Evolutionary conservation across 2,113 vertebrate genomes (phyloP), one percentile per base, ranked within the genome.

Genomic region (Callocephalon fimbriatum): DNA sequence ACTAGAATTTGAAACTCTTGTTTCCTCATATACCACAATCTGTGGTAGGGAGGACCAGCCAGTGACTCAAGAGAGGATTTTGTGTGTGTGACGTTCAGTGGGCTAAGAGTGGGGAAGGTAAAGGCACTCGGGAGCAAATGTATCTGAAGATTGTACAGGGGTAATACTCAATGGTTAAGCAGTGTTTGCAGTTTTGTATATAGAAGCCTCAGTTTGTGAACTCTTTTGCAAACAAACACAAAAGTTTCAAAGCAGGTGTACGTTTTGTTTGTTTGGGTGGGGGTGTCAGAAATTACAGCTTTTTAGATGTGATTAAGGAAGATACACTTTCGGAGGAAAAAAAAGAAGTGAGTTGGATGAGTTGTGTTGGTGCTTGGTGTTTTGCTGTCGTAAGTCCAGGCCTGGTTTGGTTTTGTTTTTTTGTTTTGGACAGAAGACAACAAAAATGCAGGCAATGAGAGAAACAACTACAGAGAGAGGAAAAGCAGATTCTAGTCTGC

Each of bases 131-230:
- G 26, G 21, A 61, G 21, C 31, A 88, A 81, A 93, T 3, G 20
- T 16, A 75, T 26, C n/a, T 78, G 51, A 63, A 65, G 16, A 3
- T 31, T 80, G n/a, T 19, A 56, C 18, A 56, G 9, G 48, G 32
- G 45, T 0, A 0, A 23, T 18, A 38, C 18, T 77, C 15, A 37
- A 3, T 21, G 21, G 25, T 40, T 65, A 82, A 75, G n/a, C 6
- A 22, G 35, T 25, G 19, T 22, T 82, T 90, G 27, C 35, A 51
- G 58, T 29, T 61, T 47, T 67, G 29, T 16, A 10, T 18, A 32
- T 0, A 90, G 84, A 27, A 75, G 37, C 14, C 22, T 27, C 0
- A 0, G 15, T 54, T 87, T 56, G 29, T 44, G n/a, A 84, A 61
- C 10, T 63, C 17, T 40, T 65, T 58, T 2, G 12, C 42, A 91